phyloP scores from a whole-genome alignment of 2,113 vertebrate genomes.

The Amblyornis subalaris region DNA sequence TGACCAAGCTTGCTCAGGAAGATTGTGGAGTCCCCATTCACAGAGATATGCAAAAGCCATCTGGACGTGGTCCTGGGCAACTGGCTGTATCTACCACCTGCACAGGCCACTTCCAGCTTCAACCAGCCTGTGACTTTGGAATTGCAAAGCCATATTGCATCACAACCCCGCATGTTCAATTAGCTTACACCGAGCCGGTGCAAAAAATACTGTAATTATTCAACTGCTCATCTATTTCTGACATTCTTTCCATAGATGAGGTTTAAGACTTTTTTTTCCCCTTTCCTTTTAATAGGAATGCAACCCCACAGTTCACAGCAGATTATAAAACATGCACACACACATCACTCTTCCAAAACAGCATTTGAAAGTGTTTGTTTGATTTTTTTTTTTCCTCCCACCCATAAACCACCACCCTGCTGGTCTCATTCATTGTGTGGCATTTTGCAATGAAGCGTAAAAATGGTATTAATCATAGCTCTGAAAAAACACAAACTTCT shows the following conservation, averaged over 20 bases:
- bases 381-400: not conserved
- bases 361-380: slow-evolving; percentile 3
- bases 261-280: not conserved
- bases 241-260: slow-evolving; percentile 26
- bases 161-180: not conserved
- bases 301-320: not conserved
- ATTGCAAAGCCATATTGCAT: not conserved
- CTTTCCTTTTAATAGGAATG: not conserved
- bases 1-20: not conserved
- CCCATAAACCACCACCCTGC: slow-evolving; percentile 25
- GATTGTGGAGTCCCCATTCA: not conserved
- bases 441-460: slow-evolving; percentile 44
- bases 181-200: not conserved
- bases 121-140: not conserved
- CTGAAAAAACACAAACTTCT: slow-evolving; percentile 48
- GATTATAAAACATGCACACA: slow-evolving; percentile 5
- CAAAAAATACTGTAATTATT: slow-evolving; percentile 11
- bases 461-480: slow-evolving; percentile 58
- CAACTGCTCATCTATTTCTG: not conserved
- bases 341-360: slow-evolving; percentile 15
- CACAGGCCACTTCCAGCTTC: not conserved
- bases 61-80: not conserved
- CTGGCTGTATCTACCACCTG: not conserved
- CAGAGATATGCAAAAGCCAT: not conserved
- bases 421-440: slow-evolving; percentile 52